Evolutionary conservation across 2,113 vertebrate genomes (phyloP), one percentile per base, ranked within the genome.

Genomic region (Oryzias celebensis): DNA sequence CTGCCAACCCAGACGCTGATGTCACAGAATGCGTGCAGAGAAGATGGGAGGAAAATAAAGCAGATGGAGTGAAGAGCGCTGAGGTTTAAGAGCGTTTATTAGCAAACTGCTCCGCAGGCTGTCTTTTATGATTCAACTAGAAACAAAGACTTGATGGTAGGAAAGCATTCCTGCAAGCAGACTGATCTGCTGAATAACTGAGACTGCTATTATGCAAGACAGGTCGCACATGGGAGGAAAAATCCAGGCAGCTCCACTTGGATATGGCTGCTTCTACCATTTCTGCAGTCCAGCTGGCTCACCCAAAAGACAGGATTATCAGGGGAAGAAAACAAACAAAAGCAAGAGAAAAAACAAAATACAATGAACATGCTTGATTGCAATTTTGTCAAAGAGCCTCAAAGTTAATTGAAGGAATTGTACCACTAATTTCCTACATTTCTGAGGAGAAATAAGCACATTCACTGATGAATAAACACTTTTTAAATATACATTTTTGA

Each of bases 1-100:
- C 77, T 47, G 3, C 58, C 26, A 26, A 52, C 75, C 82, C 85
- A 85, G 78, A 81, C 65, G 52, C 69, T 90, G 85, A 90, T 82
- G 81, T 90, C 81, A 87, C 76, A 63, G 59, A 60, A 53, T 0
- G 58, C 48, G 58, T 43, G 62, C 36, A 58, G 28, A 20, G 58
- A 47, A 43, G 51, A 44, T 8, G 18, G 43, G 18, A 20, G 28
- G 41, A 26, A 5, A 48, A 16, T 36, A 47, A 58, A 52, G 57
- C 44, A 62, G 60, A 62, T 46, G 57, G 72, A 53, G 22, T 10
- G 57, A 12, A 26, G 42, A 64, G 53, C 68, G 24, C 56, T 15
- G 0, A 10, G 59, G 53, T 42, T 52, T 43, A 66, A 74, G 59
- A 60, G 44, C 2, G 13, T 24, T 26, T 16, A 68, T 71, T 77